Evolutionary conservation across 2,888 invertebrate genomes (phyloP), one percentile per base, ranked within the genome.

Genomic region (Thera britannica): DNA sequence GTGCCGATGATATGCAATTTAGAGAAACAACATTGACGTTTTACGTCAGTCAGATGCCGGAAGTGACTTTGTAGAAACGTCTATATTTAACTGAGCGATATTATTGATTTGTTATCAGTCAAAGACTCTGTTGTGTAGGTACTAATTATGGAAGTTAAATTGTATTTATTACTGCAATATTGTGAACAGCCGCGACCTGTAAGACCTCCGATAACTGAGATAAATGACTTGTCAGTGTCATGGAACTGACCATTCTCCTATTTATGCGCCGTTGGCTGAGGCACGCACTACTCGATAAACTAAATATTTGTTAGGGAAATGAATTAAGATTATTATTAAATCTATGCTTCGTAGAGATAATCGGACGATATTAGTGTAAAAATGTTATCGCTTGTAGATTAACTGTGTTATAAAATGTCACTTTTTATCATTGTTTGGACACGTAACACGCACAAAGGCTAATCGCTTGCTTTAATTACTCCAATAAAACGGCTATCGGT

Each of bases 401-500:
- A 86, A 63, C 56, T 44, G 69, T 78, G 81, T 80, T 83, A 81
- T 87, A 85, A 86, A 86, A 81, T 87, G 87, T 85, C 86, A 85
- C 84, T 87, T 89, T 66, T 86, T 85, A 89, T 90, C 90, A 88
- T 83, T 84, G 84, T 86, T 84, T 85, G 81, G 88, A 86, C 86
- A 80, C 82, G 85, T 86, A 85, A 83, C 83, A 82, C 84, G 84
- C 79, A 86, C 86, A 78, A 82, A 84, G 81, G 84, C 86, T 90
- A 90, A 91, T 92, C 89, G 87, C 79, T 74, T 72, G 77, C 79
- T 87, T 92, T 92, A 93, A 93, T 93, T 92, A 89, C 90, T 85
- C 84, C 88, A 90, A 92, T 93, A 92, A 93, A 93, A 89, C 84
- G 85, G 89, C 90, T 90, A 93, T 92, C 92, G 86, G 88, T 81